Conservation (phyloP, 2,888 invertebrate genomes). For the Amiota minor region DNA sequence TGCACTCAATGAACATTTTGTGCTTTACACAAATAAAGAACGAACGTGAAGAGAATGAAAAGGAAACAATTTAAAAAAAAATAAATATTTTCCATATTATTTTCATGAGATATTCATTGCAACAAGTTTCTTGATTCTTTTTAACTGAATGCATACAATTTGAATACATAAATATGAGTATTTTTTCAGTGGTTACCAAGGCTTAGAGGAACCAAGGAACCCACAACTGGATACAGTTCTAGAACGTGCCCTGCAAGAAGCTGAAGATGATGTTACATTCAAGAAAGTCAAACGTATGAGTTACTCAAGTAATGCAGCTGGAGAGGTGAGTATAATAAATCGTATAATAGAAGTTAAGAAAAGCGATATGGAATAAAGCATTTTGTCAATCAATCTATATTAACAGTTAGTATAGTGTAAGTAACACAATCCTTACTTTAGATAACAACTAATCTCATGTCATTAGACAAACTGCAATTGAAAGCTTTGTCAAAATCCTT, state of each 20-base stretch:
- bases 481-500: no score
- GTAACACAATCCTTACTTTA: no score
- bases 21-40: neutral
- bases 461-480: no score
- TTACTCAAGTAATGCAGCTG: slow-evolving; percentile 81
- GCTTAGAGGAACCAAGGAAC: slow-evolving; percentile 66
- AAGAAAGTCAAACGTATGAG: slow-evolving; percentile 82
- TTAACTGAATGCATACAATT: slow-evolving; percentile 17
- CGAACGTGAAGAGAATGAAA: neutral
- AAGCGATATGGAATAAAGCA: no score
- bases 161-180: slow-evolving; percentile 4
- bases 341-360: no score
- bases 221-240: slow-evolving; percentile 77
- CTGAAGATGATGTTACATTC: slow-evolving; percentile 81
- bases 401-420: no score
- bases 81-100: neutral
- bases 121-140: slow-evolving; percentile 39
- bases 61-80: neutral
- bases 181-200: slow-evolving; percentile 56
- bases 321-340: slow-evolving; percentile 75
- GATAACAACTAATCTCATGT: no score
- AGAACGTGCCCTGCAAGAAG: slow-evolving; percentile 80
- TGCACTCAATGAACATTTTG: neutral
- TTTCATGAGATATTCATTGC: slow-evolving; percentile 21
- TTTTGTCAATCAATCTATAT: no score